Conservation (phyloP, 2,888 invertebrate species). For the Cerastoderma edule region DNA sequence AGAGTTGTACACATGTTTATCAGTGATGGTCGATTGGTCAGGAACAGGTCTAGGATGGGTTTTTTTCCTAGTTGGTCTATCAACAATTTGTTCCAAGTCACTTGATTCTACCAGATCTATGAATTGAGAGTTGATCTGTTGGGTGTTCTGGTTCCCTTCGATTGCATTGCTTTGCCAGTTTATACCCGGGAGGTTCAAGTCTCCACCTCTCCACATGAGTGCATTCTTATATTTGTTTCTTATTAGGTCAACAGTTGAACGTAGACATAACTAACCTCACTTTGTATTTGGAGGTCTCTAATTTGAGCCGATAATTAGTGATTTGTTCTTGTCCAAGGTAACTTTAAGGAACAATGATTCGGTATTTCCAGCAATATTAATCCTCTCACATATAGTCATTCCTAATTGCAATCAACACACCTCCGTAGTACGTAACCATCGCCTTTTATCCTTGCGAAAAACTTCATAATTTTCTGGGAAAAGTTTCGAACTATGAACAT, state of each 20-base stretch:
- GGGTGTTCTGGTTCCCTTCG: constrained; percentile 32
- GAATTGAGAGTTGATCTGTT: constrained; percentile 29
- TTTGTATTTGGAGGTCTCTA: constrained; percentile 35
- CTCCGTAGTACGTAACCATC: constrained; percentile 42
- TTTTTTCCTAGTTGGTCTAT: too few relatives aligned
- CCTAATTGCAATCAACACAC: constrained; percentile 16
- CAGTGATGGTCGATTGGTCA: constrained; percentile 18
- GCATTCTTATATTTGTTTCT: constrained; percentile 14
- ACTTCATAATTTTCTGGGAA: constrained; percentile 22
- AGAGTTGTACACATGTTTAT: constrained; percentile 21
- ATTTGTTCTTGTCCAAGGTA: constrained; percentile 18
- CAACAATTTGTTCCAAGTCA: constrained; percentile 22
- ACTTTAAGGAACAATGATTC: constrained; percentile 26
- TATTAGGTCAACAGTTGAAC: background rate
- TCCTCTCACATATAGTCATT: constrained; percentile 15
- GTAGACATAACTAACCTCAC: constrained; percentile 19
- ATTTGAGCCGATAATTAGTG: constrained; percentile 28
- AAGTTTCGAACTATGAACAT: constrained; percentile 19
- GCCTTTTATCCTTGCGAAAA: constrained; percentile 26
- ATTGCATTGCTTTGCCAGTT: constrained; percentile 35
- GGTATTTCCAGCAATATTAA: constrained; percentile 9
- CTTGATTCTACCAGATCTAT: constrained; percentile 18
- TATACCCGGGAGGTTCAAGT: constrained; percentile 38
- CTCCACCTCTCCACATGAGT: constrained; percentile 34
- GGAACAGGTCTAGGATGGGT: background rate